phyloP scores from a whole-genome alignment of 2,113 vertebrate genomes.

The Caracal caracal region DNA sequence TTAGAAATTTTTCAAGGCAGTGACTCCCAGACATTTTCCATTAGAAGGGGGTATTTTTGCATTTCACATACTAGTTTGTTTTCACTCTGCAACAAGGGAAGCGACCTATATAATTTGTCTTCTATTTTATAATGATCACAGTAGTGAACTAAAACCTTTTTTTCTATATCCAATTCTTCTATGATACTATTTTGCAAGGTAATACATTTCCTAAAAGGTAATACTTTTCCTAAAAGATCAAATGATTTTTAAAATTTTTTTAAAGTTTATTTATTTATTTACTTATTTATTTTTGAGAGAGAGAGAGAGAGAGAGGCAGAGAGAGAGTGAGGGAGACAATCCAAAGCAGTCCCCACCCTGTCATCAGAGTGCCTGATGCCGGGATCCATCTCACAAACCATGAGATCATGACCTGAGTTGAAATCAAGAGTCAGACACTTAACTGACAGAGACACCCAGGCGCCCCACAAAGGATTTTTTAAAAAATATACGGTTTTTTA shows the following conservation, averaged over 20 bases:
- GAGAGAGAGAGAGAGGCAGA: no score
- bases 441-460: no score
- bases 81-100: slow-evolving; percentile 27
- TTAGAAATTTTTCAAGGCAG: slow-evolving; percentile 40
- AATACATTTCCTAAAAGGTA: slow-evolving; percentile 6
- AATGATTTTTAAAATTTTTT: neutral
- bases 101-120: neutral
- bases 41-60: neutral
- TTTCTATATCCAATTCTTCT: neutral
- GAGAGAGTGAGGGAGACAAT: no score
- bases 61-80: slow-evolving; percentile 12
- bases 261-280: neutral
- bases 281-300: no score
- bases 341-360: no score
- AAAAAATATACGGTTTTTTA: neutral
- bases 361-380: no score
- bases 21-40: slow-evolving; percentile 41
- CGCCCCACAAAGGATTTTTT: neutral
- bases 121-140: slow-evolving; percentile 1
- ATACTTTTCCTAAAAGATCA: slow-evolving; percentile 32
- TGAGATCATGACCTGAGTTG: no score
- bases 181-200: neutral
- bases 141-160: neutral
- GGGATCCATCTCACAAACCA: no score
- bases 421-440: no score